Evolutionary conservation across 2,113 vertebrate genomes (phyloP).

Genomic region (Narcine bancroftii): DNA sequence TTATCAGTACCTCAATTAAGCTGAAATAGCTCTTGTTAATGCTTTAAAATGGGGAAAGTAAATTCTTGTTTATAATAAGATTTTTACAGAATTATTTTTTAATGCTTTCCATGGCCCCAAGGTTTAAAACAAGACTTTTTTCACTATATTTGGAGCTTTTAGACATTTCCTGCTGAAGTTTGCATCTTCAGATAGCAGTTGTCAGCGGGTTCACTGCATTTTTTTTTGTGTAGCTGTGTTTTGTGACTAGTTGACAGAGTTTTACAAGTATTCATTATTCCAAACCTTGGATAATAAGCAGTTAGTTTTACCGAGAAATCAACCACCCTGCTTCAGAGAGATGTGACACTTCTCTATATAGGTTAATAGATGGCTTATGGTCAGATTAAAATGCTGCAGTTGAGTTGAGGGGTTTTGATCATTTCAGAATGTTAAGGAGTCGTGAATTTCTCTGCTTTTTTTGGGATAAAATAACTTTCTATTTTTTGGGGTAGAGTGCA

Average conservation of each 20-base stretch:
- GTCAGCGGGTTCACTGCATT: not conserved
- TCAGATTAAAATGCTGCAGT: not conserved
- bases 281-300: constrained; percentile 13
- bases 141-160: constrained; percentile 11
- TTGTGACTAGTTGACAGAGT: not conserved
- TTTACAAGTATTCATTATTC: not conserved
- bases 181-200: not conserved
- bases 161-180: not conserved
- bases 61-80: not conserved
- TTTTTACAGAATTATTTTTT: not conserved
- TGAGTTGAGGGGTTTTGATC: constrained; percentile 17
- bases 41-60: not conserved
- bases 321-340: not conserved
- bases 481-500: too few relatives aligned
- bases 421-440: not conserved
- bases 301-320: constrained; percentile 28
- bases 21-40: not conserved
- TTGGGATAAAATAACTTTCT: not conserved
- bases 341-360: not conserved
- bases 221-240: constrained; percentile 13
- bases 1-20: not conserved
- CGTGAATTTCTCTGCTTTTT: not conserved
- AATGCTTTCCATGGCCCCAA: not conserved
- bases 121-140: not conserved
- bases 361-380: not conserved